A percentile compares a stretch with the other conserved stretches of the same genome.
These are phyloP conservation scores for Sabatieria punctata DNA, from an alignment of 2,888 invertebrate genomes.

Conservation along the genomic window DNA sequence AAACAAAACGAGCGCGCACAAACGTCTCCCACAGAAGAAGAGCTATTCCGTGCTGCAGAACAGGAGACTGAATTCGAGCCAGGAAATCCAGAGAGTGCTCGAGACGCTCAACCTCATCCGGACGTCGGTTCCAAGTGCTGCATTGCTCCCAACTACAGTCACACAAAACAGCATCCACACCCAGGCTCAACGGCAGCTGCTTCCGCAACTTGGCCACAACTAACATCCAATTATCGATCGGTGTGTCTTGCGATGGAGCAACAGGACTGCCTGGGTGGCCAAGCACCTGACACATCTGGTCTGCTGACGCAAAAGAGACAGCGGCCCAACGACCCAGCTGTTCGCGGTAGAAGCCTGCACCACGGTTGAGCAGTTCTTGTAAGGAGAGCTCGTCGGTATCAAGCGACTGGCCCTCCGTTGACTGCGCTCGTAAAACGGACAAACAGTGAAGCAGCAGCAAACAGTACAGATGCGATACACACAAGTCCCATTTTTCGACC, in stretches of 20 bases:
- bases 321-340: background rate
- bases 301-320: too few relatives aligned
- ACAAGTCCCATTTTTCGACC: background rate
- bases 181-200: background rate
- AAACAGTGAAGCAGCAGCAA: too few relatives aligned
- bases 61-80: background rate
- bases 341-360: background rate
- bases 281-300: too few relatives aligned
- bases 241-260: too few relatives aligned
- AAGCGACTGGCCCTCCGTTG: too few relatives aligned
- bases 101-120: background rate
- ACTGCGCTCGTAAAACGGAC: too few relatives aligned
- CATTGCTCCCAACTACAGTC: background rate
- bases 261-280: too few relatives aligned
- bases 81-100: background rate
- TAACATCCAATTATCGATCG: too few relatives aligned
- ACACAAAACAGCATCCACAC: background rate
- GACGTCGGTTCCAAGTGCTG: background rate
- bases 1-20: background rate
- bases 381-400: too few relatives aligned
- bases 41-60: background rate
- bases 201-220: too few relatives aligned
- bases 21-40: background rate
- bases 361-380: too few relatives aligned
- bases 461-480: background rate